These are phyloP conservation scores for Epistrophe eligans DNA, from an alignment of 2,888 invertebrate genomes.

Conservation along the genomic window DNA sequence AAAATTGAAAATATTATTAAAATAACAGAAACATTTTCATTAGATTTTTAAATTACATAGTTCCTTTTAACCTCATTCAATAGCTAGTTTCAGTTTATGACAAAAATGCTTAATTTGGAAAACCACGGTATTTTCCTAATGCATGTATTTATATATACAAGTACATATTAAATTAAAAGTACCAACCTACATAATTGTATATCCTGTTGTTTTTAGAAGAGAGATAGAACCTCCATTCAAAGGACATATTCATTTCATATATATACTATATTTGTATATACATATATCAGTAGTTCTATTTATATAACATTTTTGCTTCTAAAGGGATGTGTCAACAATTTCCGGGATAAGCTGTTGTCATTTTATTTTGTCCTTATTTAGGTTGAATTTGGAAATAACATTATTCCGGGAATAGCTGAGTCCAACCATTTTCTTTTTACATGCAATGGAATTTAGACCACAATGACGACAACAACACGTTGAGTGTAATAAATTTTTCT, in stretches of 20 bases:
- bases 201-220: no score
- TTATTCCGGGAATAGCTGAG: background rate
- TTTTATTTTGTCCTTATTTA: background rate
- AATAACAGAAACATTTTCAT: no score
- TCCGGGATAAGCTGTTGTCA: background rate
- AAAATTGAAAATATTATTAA: no score
- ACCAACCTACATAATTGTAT: no score
- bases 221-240: no score
- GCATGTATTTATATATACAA: no score
- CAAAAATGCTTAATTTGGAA: background rate
- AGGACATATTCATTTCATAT: no score
- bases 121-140: background rate
- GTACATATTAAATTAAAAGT: no score
- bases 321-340: background rate
- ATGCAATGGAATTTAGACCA: background rate
- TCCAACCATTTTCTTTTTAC: background rate
- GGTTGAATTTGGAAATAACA: background rate
- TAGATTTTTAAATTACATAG: no score
- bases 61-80: background rate
- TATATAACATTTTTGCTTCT: background rate
- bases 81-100: no score
- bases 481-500: background rate
- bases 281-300: background rate
- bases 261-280: no score
- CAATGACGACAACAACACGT: background rate